A percentile compares a stretch with the other conserved stretches of the same genome.
Conservation (phyloP, 2,888 invertebrate genomes). For the Brenthis hecate region DNA sequence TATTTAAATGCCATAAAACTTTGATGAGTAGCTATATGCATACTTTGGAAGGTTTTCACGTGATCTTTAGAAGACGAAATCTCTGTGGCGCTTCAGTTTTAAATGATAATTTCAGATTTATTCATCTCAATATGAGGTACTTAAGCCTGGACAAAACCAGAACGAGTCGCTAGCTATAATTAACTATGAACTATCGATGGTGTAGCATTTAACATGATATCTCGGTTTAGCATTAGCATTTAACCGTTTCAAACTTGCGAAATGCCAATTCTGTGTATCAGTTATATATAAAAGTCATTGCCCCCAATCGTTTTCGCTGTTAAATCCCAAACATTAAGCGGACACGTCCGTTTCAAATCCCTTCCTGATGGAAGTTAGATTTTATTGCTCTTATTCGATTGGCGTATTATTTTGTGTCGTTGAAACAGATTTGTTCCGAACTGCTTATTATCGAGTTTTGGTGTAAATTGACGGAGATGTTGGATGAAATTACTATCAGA, state of each 20-base stretch:
- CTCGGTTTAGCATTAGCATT: background rate
- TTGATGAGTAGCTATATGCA: too few relatives aligned
- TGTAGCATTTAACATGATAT: too few relatives aligned
- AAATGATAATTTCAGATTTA: too few relatives aligned
- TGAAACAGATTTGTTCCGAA: slow-evolving; percentile 25
- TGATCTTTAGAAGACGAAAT: too few relatives aligned
- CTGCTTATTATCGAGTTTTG: slow-evolving; percentile 26
- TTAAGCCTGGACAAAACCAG: too few relatives aligned
- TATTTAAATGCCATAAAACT: too few relatives aligned
- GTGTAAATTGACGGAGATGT: background rate
- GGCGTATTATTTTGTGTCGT: slow-evolving; percentile 30
- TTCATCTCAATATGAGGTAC: too few relatives aligned
- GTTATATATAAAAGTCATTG: slow-evolving; percentile 12
- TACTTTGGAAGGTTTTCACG: too few relatives aligned
- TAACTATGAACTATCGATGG: too few relatives aligned
- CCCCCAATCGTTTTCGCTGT: slow-evolving; percentile 8
- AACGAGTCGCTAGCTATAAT: too few relatives aligned
- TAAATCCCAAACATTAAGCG: slow-evolving; percentile 28
- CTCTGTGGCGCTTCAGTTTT: too few relatives aligned
- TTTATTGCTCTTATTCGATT: slow-evolving; percentile 32
- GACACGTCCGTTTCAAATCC: slow-evolving; percentile 25
- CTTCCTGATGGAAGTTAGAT: slow-evolving; percentile 24
- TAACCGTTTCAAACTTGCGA: slow-evolving; percentile 5
- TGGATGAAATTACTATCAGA: background rate
- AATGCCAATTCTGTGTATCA: slow-evolving; percentile 7